phyloP scores from a whole-genome alignment of 2,113 vertebrate species.

The Pachypanchax playfairii region DNA sequence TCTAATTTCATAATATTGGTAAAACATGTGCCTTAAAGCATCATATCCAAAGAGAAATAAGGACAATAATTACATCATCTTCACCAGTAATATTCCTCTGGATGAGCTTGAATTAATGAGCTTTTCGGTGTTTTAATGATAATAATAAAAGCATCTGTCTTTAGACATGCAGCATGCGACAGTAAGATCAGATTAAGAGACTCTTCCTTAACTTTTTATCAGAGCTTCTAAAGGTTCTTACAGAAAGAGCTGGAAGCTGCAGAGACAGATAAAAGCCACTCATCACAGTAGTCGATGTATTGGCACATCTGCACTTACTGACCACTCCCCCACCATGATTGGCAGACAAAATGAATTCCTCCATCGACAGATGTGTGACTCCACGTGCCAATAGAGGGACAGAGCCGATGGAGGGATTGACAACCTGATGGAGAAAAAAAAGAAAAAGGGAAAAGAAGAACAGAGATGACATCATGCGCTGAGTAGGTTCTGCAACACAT shows the following conservation, averaged over 20 bases:
- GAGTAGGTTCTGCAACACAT: constrained; percentile 11
- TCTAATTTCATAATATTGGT: constrained; percentile 3
- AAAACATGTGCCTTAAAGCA: too few relatives aligned
- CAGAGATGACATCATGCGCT: constrained; percentile 61
- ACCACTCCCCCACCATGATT: constrained; percentile 71
- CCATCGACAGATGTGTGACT: constrained; percentile 71
- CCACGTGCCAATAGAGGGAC: constrained; percentile 63
- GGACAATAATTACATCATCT: too few relatives aligned
- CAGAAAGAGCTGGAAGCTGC: constrained; percentile 31
- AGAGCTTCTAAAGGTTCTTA: not conserved
- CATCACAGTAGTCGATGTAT: constrained; percentile 70
- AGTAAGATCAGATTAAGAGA: not conserved
- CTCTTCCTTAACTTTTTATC: too few relatives aligned
- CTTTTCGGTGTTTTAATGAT: too few relatives aligned
- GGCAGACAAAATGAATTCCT: constrained; percentile 78
- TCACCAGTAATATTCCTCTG: too few relatives aligned
- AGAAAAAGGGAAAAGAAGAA: constrained; percentile 40
- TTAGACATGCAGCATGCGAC: not conserved
- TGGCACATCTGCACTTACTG: constrained; percentile 69
- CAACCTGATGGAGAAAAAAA: constrained; percentile 71
- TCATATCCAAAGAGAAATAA: not conserved
- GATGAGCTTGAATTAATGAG: too few relatives aligned
- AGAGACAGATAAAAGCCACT: constrained; percentile 66
- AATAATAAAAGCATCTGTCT: not conserved
- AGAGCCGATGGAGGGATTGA: constrained; percentile 67